Evolutionary conservation across 1,140 invertebrate genomes (phyloP), one percentile per base, ranked within the genome.

Genomic region (Drosophila insularis): DNA sequence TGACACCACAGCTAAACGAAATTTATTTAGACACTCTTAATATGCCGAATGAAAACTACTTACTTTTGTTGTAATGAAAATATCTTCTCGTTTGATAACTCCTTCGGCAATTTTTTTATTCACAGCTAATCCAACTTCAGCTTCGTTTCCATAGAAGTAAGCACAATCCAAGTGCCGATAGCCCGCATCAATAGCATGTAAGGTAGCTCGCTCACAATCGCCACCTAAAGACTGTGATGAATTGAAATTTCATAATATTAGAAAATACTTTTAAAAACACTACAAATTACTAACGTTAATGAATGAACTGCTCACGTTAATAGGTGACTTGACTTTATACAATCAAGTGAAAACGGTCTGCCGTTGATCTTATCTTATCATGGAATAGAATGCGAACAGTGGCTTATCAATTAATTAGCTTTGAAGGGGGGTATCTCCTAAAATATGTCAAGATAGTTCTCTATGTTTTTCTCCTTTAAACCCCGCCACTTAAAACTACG

Each of bases 91-190:
- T 80, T 94, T 95, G 11, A 98, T 93, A 3, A 92, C 93, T 4
- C 96, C 96, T 69, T 97, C 94, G 0, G 93, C 89, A 62, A 99
- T 95, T 89, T 96, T 95, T 17, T 94, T 93, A 37, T 94, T 93
- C 2, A 99, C 92, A 0, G 95, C 97, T 59, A 91, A 90, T 0
- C 98, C 98, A 53, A 99, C 94, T 92, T 98, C 96, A n/a, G 92
- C 89, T 92, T 99, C 98, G 78, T 97, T 98, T 63, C 93, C 93
- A 91, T 98, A 99, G 80, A 95, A 94, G 61, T 93, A 94, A 32
- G 98, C 98, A 87, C 96, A 97, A 91, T 99, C 98, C 71, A 99
- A 95, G 87, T 97, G 97, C 10, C 98, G 93, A 92, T 99, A 99
- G 4, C 98, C 98, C 46, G 93, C 92, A 69, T 96, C 94, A 63